Evolutionary conservation across 2,888 invertebrate genomes (phyloP), one percentile per base, ranked within the genome.

Genomic region (Tipula lateralis): DNA sequence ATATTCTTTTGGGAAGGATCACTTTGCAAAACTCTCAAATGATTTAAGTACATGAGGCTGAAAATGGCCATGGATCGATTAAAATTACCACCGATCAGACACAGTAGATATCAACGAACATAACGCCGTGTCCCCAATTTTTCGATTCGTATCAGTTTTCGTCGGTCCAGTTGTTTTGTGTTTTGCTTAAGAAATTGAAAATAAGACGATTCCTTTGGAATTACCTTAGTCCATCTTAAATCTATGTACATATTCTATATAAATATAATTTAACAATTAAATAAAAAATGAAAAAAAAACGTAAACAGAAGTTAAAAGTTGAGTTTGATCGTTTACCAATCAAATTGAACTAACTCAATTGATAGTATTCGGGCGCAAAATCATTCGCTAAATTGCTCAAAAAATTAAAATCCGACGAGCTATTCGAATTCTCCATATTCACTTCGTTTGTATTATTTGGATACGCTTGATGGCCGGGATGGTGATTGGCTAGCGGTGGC

Each of bases 391-490:
- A 92, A 89, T 96, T 97, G 91, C 96, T 96, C 86, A 97, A 92
- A 90, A 97, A 97, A 90, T 97, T 97, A 91, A 97, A 97, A 90
- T 97, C 97, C 34, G 97, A 96, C n/a, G 96, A 96, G 89, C 96
- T 96, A 89, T 96, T 96, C 87, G 96, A 96, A 90, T 96, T 96
- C 88, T 96, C 96, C 84, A 95, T 93, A 29, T 93, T 89, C 12
- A 91, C 83, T 30, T 44, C 50, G 88, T 85, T 30, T 29, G 36
- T 84, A 82, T 84, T 85, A 80, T 85, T 84, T 82, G 83, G 84
- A 80, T 86, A 85, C 12, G 84, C 86, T 29, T 93, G 89, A 94
- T 95, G 86, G 92, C 92, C 85, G 94, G 83, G 90, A 90, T 85
- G 89, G 90, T 83, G 92, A 92, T 87, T 92, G 91, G 85, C 92